These are phyloP conservation scores for Colius striatus DNA, from an alignment of 2,113 vertebrate genomes.

Conservation along the genomic window DNA sequence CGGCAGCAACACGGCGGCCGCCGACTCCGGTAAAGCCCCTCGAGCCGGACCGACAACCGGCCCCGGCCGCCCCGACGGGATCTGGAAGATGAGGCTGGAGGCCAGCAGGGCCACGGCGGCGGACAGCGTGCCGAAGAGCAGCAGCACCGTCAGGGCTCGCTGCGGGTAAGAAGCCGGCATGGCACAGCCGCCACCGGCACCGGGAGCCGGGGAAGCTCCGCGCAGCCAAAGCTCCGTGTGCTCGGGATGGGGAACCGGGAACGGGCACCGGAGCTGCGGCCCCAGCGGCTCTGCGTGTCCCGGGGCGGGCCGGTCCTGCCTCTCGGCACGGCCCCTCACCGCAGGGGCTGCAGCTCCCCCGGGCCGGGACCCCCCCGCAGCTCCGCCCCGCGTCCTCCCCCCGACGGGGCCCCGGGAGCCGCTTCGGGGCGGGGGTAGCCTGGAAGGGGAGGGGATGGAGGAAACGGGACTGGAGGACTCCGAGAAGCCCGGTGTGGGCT, in stretches of 20 bases:
- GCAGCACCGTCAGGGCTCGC: slow-evolving; percentile 80
- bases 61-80: slow-evolving; percentile 74
- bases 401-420: neutral
- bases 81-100: slow-evolving; percentile 87
- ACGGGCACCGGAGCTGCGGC: neutral
- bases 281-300: neutral
- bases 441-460: no score
- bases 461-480: neutral
- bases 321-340: neutral
- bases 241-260: no score
- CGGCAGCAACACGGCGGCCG: slow-evolving; percentile 77
- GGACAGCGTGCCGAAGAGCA: slow-evolving; percentile 82
- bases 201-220: neutral
- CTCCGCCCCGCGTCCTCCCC: neutral
- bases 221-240: neutral
- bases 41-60: neutral
- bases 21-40: slow-evolving; percentile 59
- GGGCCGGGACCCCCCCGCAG: neutral
- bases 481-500: neutral
- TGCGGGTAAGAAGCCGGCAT: slow-evolving; percentile 79
- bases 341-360: neutral
- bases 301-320: neutral
- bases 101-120: slow-evolving; percentile 86
- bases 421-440: neutral
- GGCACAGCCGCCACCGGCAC: neutral